Percentiles rank a stretch among this genome's conserved stretches.
These are phyloP conservation scores for Lepilemur septentrionalis DNA, from an alignment of 2,797 vertebrate species.

Conservation along the genomic window DNA sequence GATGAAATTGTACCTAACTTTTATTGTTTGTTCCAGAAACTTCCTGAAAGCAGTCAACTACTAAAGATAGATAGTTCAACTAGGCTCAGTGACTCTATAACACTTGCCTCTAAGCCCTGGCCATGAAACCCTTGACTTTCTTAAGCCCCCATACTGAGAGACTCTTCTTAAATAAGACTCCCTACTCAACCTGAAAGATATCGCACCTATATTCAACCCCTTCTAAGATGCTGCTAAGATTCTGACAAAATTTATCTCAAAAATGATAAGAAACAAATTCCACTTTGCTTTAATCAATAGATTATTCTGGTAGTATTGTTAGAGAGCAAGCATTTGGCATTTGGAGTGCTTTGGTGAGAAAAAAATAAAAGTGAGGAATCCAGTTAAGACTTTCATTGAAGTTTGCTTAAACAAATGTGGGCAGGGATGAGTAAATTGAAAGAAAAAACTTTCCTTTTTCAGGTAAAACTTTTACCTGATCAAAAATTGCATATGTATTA, in stretches of 20 bases:
- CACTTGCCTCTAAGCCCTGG: not conserved
- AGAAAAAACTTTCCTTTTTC: not conserved
- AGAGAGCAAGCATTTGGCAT: not conserved
- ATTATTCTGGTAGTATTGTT: not conserved
- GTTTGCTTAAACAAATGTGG: not conserved
- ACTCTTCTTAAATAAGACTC: not conserved
- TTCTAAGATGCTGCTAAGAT: not conserved
- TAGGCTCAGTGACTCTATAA: not conserved
- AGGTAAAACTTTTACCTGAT: not conserved
- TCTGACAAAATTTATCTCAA: not conserved
- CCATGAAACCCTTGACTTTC: not conserved
- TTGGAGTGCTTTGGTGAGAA: not conserved
- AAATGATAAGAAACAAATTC: not conserved
- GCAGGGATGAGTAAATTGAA: not conserved
- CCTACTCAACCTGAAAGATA: not conserved
- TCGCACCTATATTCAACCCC: not conserved
- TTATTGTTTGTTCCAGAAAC: not conserved
- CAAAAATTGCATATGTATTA: not conserved
- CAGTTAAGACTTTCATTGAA: not conserved
- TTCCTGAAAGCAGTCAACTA: not conserved
- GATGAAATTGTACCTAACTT: not conserved
- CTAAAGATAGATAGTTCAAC: not conserved
- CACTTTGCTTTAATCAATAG: not conserved
- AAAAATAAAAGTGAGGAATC: not conserved
- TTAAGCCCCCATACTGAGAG: not conserved